Percentiles rank a stretch among this genome's conserved stretches.
phyloP scores from a whole-genome alignment of 2,797 vertebrate species.

The Monodelphis domestica region DNA sequence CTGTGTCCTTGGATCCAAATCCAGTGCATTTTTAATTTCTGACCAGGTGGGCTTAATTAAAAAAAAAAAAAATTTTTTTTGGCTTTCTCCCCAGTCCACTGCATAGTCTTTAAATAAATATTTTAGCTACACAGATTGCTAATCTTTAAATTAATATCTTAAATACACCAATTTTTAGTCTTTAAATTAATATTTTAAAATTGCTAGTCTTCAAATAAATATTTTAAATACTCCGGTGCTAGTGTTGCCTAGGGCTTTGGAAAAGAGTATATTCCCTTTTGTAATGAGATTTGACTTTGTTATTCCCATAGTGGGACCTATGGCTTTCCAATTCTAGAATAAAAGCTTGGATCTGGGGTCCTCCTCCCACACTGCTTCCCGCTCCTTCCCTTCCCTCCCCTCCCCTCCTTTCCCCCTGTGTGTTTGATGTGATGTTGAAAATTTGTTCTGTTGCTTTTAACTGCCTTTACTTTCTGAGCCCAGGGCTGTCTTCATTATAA shows the following conservation, averaged over 20 bases:
- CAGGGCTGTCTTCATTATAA: slow-evolving; percentile 91
- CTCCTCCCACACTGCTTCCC: neutral
- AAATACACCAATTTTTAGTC: too few species aligned
- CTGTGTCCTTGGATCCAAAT: neutral
- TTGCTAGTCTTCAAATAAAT: too few species aligned
- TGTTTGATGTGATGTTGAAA: slow-evolving; percentile 83
- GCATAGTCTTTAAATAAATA: neutral
- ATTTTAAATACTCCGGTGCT: too few species aligned
- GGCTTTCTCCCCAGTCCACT: neutral
- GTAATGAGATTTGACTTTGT: neutral
- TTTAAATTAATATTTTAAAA: too few species aligned
- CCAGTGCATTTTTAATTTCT: neutral
- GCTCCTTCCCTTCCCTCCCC: neutral
- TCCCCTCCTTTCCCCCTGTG: slow-evolving; percentile 77
- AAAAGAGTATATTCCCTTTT: neutral
- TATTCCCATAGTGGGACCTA: neutral
- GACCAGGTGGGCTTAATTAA: neutral
- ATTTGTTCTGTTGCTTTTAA: slow-evolving; percentile 88
- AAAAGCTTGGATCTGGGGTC: neutral
- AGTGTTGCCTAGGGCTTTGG: too few species aligned
- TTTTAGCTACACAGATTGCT: neutral
- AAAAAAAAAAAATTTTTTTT: too few species aligned
- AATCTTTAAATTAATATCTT: too few species aligned
- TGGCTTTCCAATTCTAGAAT: neutral
- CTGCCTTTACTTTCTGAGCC: slow-evolving; percentile 88